Evolutionary conservation across 2,888 invertebrate genomes (phyloP), one percentile per base, ranked within the genome.

Genomic region (Chymomyza fuscimana): DNA sequence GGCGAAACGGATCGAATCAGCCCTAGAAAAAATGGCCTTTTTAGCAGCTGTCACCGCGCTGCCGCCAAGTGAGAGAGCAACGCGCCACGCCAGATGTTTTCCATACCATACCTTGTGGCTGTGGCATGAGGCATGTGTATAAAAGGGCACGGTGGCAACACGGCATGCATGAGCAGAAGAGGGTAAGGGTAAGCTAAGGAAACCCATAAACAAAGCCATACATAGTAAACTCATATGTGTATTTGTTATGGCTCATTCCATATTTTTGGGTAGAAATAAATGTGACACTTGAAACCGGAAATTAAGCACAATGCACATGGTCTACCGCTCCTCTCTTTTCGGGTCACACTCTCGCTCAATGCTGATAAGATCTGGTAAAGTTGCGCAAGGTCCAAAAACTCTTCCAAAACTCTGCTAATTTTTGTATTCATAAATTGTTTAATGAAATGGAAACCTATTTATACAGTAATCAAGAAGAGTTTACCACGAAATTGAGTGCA

Each of bases 241-340:
- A 70, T 77, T 67, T 74, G 80, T 86, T 86, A 82, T 80, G 81
- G 81, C 81, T 86, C 83, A 81, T 83, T 81, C 79, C 81, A 81
- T 81, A 76, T 78, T 82, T 79, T 84, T 73, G 61, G 67, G 56
- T 67, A 40, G 61, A 80, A 81, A 58, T 12, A 78, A 69, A 77
- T 67, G 73, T 79, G 84, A 84, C 84, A 84, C 82, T 84, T 79
- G 84, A 84, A 84, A 84, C 84, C 84, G 84, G 84, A 84, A 84
- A 84, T 84, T 81, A 87, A 82, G 73, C 79, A 79, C 79, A 77
- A 76, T 80, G 79, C 72, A 69, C 72, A 79, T 81, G 79, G 16
- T 74, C 80, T 71, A 71, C 63, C 65, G 52, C 69, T 58, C 62
- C 63, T 51, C 32, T 32, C 32, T 32, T 7, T 32, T 7, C 32